Evolutionary conservation across 30 jellyfish, hydroid and myxozoan species (phyloP).

Genomic region (Clytia hemisphaerica): DNA sequence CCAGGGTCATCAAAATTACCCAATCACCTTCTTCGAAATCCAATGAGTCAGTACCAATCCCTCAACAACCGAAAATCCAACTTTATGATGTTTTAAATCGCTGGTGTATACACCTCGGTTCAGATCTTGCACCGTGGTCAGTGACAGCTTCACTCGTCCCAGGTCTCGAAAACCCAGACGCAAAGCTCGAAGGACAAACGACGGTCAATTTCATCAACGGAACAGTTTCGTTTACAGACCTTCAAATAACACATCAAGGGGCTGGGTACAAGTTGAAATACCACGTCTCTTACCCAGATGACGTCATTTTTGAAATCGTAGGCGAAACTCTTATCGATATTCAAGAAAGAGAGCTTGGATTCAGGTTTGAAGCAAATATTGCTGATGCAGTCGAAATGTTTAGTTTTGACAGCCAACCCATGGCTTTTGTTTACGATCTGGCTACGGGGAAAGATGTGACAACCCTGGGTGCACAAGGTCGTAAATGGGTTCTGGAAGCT

Average conservation of each 20-base stretch:
- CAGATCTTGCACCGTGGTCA: slow-evolving; percentile 55
- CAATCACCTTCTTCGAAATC: slow-evolving; percentile 36
- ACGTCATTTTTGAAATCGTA: slow-evolving; percentile 29
- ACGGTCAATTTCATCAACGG: slow-evolving; percentile 78
- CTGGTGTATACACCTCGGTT: slow-evolving; percentile 65
- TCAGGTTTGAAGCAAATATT: slow-evolving; percentile 25
- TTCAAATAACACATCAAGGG: slow-evolving; percentile 72
- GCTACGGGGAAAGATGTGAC: slow-evolving; percentile 48
- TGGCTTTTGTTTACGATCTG: slow-evolving; percentile 48
- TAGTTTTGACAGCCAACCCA: slow-evolving; percentile 64
- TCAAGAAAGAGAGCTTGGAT: slow-evolving; percentile 57
- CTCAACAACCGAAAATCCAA: slow-evolving; percentile 56
- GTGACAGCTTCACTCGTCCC: slow-evolving; percentile 60
- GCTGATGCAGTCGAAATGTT: slow-evolving; percentile 48
- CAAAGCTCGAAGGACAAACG: slow-evolving; percentile 56
- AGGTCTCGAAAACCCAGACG: slow-evolving; percentile 58
- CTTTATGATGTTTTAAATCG: slow-evolving; percentile 54
- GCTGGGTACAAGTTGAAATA: slow-evolving; percentile 55
- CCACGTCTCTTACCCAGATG: slow-evolving; percentile 61
- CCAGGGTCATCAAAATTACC: slow-evolving; percentile 31
- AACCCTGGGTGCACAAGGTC: slow-evolving; percentile 71
- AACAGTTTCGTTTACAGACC: slow-evolving; percentile 69
- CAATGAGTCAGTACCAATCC: slow-evolving; percentile 77
- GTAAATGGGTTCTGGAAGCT: slow-evolving; percentile 61
- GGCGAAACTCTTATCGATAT: slow-evolving; percentile 39